A percentile compares a stretch with the other conserved stretches of the same genome.
Conservation (phyloP, 2,888 invertebrate genomes). For the Cyaniris semiargus region DNA sequence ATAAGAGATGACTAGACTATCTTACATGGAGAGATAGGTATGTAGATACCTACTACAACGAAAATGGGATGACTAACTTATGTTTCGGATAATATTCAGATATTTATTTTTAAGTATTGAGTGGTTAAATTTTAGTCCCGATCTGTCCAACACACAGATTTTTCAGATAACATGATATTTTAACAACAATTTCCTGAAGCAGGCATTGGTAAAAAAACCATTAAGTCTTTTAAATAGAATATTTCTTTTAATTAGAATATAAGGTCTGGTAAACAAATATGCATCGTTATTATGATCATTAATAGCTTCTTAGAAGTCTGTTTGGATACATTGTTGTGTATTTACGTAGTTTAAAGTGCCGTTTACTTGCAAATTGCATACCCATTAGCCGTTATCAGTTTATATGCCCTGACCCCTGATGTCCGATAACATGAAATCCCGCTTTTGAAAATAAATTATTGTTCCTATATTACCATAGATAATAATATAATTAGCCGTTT, state of each 20-base stretch:
- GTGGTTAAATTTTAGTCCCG: too few species aligned
- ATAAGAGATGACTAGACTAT: too few species aligned
- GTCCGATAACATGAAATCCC: slow-evolving; percentile 6
- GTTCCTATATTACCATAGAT: neutral
- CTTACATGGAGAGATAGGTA: too few species aligned
- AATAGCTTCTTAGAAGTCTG: neutral
- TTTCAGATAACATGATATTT: too few species aligned
- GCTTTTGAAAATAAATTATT: neutral
- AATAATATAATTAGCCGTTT: neutral
- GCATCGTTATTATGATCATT: neutral
- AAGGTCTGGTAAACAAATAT: neutral
- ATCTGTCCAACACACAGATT: too few species aligned
- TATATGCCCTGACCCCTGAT: slow-evolving; percentile 3
- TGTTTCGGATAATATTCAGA: too few species aligned
- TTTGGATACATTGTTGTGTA: neutral
- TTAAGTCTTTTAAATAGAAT: neutral
- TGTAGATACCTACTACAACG: too few species aligned
- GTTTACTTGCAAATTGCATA: slow-evolving; percentile 6
- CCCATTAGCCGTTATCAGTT: slow-evolving; percentile 2
- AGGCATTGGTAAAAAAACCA: too few species aligned
- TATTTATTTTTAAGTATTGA: too few species aligned
- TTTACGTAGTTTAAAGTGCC: neutral
- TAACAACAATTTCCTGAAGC: too few species aligned
- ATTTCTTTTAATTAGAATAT: neutral
- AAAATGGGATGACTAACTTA: too few species aligned